Conservation (phyloP, 2,113 vertebrate genomes). For the Herpetotheres cachinnans region DNA sequence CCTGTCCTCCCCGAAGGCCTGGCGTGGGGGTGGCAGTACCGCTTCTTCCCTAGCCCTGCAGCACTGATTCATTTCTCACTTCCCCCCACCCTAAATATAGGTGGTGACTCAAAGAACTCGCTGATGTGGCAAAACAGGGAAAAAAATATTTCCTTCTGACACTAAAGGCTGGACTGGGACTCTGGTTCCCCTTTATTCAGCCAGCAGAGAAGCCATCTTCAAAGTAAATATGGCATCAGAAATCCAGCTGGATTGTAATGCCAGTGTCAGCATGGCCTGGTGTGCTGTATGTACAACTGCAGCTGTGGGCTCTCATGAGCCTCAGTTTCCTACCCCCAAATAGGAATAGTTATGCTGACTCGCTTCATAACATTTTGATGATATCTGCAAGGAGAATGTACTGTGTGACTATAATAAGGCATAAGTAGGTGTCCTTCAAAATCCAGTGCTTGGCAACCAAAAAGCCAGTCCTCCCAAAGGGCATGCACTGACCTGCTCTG, state of each 20-base stretch:
- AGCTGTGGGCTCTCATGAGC: not conserved
- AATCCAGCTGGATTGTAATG: not conserved
- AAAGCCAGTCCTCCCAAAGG: not conserved
- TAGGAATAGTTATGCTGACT: not conserved
- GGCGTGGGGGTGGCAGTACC: not conserved
- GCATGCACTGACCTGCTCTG: not conserved
- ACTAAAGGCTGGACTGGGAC: not conserved
- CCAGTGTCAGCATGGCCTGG: not conserved
- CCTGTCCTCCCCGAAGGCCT: constrained; percentile 21
- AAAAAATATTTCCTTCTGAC: constrained; percentile 52
- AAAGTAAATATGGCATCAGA: not conserved
- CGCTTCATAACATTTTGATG: not conserved
- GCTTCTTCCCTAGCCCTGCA: not conserved
- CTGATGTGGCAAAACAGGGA: constrained; percentile 60
- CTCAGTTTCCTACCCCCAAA: not conserved
- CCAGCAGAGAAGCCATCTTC: not conserved
- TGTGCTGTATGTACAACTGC: not conserved
- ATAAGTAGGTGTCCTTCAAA: not conserved
- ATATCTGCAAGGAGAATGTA: not conserved
- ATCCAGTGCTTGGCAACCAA: not conserved
- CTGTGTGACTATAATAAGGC: not conserved
- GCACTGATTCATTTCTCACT: constrained; percentile 73
- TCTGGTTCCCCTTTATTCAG: constrained; percentile 71
- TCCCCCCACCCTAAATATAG: constrained; percentile 74
- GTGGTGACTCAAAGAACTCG: constrained; percentile 59